Evolutionary conservation across 2,113 vertebrate species (phyloP).

Genomic region (Falco punctatus): DNA sequence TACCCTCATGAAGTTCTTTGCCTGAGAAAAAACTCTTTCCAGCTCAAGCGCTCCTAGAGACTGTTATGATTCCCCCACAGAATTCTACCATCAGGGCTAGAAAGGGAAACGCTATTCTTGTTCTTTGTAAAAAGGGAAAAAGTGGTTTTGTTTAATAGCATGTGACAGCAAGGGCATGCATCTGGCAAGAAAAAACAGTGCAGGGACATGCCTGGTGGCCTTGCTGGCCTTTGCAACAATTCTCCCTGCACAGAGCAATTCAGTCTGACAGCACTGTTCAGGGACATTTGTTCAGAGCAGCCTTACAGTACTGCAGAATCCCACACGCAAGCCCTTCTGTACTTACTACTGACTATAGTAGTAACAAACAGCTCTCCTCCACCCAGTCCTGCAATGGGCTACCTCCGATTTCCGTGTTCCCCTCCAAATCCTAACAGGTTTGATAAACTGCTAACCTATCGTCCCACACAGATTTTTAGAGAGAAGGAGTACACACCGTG

Average conservation of each 20-base stretch:
- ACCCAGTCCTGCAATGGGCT: neutral
- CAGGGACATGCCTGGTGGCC: neutral
- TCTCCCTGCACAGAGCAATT: neutral
- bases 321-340: neutral
- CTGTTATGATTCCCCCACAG: neutral
- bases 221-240: neutral
- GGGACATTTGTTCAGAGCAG: neutral
- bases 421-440: neutral
- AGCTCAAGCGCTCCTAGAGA: neutral
- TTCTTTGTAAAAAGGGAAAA: neutral
- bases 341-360: fast-evolving
- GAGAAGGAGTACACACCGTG: neutral
- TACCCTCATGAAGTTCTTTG: neutral
- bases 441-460: neutral
- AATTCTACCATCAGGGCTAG: neutral
- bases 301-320: neutral
- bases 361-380: neutral
- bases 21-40: neutral
- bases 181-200: fast-evolving
- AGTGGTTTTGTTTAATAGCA: neutral
- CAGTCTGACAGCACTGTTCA: neutral
- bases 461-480: neutral
- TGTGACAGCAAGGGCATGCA: neutral
- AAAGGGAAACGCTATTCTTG: neutral
- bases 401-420: neutral